Conservation (phyloP, 2,888 invertebrate species). For the Barypeithes pellucidus region DNA sequence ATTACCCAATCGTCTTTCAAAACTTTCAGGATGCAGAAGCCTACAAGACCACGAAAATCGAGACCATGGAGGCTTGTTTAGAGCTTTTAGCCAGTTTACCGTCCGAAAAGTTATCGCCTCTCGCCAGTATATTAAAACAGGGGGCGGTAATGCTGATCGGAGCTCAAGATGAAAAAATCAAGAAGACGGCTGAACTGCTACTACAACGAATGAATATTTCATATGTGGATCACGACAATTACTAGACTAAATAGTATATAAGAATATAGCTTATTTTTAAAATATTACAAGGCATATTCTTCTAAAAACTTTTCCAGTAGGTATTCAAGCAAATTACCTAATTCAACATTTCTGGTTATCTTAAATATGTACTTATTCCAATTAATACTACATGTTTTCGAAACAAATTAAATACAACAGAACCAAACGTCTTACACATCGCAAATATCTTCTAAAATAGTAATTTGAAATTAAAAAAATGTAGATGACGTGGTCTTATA, state of each 20-base stretch:
- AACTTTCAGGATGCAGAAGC: slow-evolving; percentile 85
- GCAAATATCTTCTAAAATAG: no score
- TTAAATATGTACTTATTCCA: no score
- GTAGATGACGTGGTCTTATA: no score
- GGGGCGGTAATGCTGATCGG: slow-evolving; percentile 68
- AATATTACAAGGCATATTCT: background rate
- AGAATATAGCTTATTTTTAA: background rate
- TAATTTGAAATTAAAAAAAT: no score
- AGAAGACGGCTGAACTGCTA: slow-evolving; percentile 66
- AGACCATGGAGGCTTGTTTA: slow-evolving; percentile 88
- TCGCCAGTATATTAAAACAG: slow-evolving; percentile 68
- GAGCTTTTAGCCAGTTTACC: slow-evolving; percentile 75
- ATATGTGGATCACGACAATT: slow-evolving; percentile 67
- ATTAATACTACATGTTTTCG: no score
- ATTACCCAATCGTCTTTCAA: slow-evolving; percentile 17
- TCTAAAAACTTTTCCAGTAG: no score
- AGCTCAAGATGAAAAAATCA: slow-evolving; percentile 69
- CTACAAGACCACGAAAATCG: slow-evolving; percentile 87
- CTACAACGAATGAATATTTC: slow-evolving; percentile 69
- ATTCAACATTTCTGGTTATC: no score
- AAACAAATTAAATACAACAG: no score
- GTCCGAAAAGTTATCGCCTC: slow-evolving; percentile 66
- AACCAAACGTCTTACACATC: no score
- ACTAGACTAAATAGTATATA: slow-evolving; percentile 44
- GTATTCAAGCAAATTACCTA: no score